Evolutionary conservation across 2,888 invertebrate species (phyloP).

Genomic region (Scaptomyza parva): DNA sequence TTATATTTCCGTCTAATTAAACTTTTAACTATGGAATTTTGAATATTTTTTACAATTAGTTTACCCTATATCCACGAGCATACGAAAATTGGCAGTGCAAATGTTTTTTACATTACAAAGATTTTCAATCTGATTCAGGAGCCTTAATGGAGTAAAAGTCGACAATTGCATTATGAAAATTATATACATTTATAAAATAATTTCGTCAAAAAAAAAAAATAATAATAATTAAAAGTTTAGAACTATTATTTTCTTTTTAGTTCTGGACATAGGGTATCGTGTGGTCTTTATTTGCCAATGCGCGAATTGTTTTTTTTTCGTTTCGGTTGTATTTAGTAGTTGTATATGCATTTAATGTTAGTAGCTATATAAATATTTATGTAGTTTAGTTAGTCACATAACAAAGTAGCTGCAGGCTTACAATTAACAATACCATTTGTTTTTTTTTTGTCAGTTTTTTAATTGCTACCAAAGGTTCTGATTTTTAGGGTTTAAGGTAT

Average conservation of each 20-base stretch:
- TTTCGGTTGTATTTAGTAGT: slow-evolving; percentile 27
- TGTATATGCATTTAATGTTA: slow-evolving; percentile 50
- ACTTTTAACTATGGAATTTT: slow-evolving; percentile 65
- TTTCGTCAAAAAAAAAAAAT: too few relatives aligned
- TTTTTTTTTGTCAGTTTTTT: slow-evolving; percentile 25
- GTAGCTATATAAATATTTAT: slow-evolving; percentile 71
- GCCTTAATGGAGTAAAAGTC: too few relatives aligned
- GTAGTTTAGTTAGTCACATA: slow-evolving; percentile 74
- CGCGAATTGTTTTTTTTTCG: slow-evolving; percentile 26
- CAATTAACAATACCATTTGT: slow-evolving; percentile 44
- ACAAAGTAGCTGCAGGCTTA: slow-evolving; percentile 67
- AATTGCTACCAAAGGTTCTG: slow-evolving; percentile 35
- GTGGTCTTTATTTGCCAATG: slow-evolving; percentile 19
- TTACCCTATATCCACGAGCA: slow-evolving; percentile 25
- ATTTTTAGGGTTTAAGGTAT: slow-evolving; percentile 7
- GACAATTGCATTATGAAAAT: too few relatives aligned
- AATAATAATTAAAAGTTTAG: neutral
- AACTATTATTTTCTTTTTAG: neutral
- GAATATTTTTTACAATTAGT: slow-evolving; percentile 15
- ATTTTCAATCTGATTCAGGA: neutral
- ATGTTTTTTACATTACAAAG: neutral
- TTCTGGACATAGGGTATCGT: slow-evolving; percentile 42
- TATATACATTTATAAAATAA: too few relatives aligned
- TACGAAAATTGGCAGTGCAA: slow-evolving; percentile 2
- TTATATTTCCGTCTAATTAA: slow-evolving; percentile 59